phyloP scores from a whole-genome alignment of 2,888 invertebrate species.

The Aplocera efformata region DNA sequence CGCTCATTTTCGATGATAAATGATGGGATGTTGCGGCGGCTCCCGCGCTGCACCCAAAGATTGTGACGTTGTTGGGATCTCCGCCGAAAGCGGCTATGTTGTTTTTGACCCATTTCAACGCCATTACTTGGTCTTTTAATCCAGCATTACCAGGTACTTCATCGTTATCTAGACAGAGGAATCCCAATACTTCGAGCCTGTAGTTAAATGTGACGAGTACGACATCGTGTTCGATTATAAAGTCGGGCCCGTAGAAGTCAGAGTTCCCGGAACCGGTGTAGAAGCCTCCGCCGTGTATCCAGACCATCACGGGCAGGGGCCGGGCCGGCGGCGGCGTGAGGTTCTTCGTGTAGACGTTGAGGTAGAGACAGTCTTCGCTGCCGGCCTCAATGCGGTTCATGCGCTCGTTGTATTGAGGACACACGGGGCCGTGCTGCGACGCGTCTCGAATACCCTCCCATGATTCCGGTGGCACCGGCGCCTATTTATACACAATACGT shows the following conservation, averaged over 20 bases:
- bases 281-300: slow-evolving; percentile 76
- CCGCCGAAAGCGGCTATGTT: slow-evolving; percentile 69
- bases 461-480: slow-evolving; percentile 60
- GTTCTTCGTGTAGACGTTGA: slow-evolving; percentile 83
- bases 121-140: slow-evolving; percentile 72
- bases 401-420: slow-evolving; percentile 72
- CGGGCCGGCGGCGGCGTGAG: slow-evolving; percentile 36
- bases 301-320: slow-evolving; percentile 65
- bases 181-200: slow-evolving; percentile 71
- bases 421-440: slow-evolving; percentile 61
- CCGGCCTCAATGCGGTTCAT: slow-evolving; percentile 74
- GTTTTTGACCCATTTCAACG: slow-evolving; percentile 68
- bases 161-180: slow-evolving; percentile 66
- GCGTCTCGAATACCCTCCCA: slow-evolving; percentile 66
- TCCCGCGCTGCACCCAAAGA: slow-evolving; percentile 75
- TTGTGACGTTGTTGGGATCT: slow-evolving; percentile 61
- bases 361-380: slow-evolving; percentile 83
- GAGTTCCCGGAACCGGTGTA: slow-evolving; percentile 74
- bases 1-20: slow-evolving; percentile 64
- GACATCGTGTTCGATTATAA: slow-evolving; percentile 63
- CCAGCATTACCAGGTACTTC: slow-evolving; percentile 74
- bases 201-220: slow-evolving; percentile 73
- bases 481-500: slow-evolving; percentile 37
- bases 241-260: slow-evolving; percentile 72
- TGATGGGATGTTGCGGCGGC: slow-evolving; percentile 61